phyloP scores from a whole-genome alignment of 2,797 vertebrate genomes.

The Anguilla pacifica region DNA sequence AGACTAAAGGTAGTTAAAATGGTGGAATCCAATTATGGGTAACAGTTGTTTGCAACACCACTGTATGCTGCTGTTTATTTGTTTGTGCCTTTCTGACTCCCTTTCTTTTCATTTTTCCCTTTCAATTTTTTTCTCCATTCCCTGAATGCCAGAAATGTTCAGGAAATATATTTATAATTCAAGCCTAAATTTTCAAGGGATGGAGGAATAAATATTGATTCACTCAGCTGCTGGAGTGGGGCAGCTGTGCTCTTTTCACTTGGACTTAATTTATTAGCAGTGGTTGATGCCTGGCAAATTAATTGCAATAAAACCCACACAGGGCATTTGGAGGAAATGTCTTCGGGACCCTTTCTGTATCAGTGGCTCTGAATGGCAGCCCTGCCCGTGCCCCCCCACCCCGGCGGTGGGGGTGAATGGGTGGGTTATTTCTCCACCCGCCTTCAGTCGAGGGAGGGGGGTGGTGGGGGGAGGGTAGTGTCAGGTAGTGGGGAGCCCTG shows the following conservation, averaged over 20 bases:
- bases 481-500: background rate
- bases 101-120: constrained; percentile 35
- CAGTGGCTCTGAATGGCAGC: constrained; percentile 5
- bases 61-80: constrained; percentile 43
- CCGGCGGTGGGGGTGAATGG: background rate
- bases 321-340: background rate
- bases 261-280: constrained; percentile 10
- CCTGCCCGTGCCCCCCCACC: background rate
- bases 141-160: constrained; percentile 14
- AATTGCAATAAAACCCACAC: constrained; percentile 19
- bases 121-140: constrained; percentile 19
- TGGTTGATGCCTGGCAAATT: constrained; percentile 9
- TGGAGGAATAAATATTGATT: constrained; percentile 1
- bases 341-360: constrained; percentile 2
- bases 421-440: background rate
- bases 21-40: constrained; percentile 53
- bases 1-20: constrained; percentile 58
- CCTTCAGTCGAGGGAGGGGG: background rate
- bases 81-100: constrained; percentile 40
- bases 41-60: constrained; percentile 54
- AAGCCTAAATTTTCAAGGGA: background rate
- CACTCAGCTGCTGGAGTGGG: constrained; percentile 5
- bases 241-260: background rate
- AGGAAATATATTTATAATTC: constrained; percentile 9
- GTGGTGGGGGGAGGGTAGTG: background rate